A percentile compares a stretch with the other conserved stretches of the same genome.
These are phyloP conservation scores for Alentia gelatinosa DNA, from an alignment of 2,888 invertebrate species.

Conservation along the genomic window DNA sequence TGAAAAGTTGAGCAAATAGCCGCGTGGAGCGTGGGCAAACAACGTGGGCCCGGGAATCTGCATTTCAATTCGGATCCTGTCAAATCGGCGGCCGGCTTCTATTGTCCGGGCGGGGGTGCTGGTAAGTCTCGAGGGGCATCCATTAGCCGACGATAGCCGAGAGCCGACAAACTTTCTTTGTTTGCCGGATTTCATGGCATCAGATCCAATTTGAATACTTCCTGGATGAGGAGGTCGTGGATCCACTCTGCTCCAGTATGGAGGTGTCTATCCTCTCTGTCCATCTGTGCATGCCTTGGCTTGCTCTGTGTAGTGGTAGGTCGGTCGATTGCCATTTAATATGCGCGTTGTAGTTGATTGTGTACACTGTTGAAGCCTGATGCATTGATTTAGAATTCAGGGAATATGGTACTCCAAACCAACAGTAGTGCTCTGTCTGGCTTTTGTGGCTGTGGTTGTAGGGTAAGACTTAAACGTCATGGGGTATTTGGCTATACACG, in stretches of 20 bases:
- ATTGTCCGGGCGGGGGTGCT: background rate
- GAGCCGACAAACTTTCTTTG: background rate
- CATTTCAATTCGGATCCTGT: slow-evolving; percentile 2
- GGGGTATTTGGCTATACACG: too few relatives aligned
- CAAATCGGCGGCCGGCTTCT: background rate
- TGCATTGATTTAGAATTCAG: too few relatives aligned
- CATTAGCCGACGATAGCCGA: background rate
- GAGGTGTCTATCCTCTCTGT: background rate
- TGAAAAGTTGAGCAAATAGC: slow-evolving; percentile 12
- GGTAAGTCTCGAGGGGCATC: background rate
- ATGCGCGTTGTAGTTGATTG: background rate
- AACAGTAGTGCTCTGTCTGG: too few relatives aligned
- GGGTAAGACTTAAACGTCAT: too few relatives aligned
- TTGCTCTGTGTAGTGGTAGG: background rate
- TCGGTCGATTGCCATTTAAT: background rate
- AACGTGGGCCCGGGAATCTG: background rate
- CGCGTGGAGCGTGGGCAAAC: background rate
- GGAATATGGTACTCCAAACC: too few relatives aligned
- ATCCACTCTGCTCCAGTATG: too few relatives aligned
- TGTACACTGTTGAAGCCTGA: too few relatives aligned
- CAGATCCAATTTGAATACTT: background rate
- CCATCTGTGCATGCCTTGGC: background rate
- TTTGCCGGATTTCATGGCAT: background rate
- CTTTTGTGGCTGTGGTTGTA: too few relatives aligned
- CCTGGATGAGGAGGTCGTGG: background rate